These are phyloP conservation scores for Danaus chrysippus DNA, from an alignment of 2,888 invertebrate genomes.

Conservation along the genomic window DNA sequence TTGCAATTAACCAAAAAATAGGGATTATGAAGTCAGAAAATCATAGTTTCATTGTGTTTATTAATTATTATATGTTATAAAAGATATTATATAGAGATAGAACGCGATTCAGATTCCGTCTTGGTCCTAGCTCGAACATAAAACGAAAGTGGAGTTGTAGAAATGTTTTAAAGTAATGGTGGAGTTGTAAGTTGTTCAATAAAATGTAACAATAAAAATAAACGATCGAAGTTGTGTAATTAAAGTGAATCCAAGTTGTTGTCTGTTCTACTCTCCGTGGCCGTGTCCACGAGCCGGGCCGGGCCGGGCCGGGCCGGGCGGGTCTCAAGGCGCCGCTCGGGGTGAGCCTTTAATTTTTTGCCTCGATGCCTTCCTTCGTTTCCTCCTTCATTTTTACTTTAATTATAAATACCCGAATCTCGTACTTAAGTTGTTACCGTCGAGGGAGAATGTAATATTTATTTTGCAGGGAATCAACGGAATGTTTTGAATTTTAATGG, in stretches of 20 bases:
- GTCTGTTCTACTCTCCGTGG: background rate
- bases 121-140: too few species aligned
- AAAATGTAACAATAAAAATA: background rate
- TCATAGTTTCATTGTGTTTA: too few species aligned
- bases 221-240: background rate
- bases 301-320: conserved; percentile 2
- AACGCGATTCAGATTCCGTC: too few species aligned
- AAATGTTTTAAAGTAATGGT: too few species aligned
- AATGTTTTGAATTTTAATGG: conserved; percentile 11
- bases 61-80: too few species aligned
- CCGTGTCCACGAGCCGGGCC: background rate
- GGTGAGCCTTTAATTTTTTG: conserved; percentile 69
- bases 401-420: conserved; percentile 60
- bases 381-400: conserved; percentile 59
- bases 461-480: conserved; percentile 15
- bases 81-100: too few species aligned
- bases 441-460: conserved; percentile 26
- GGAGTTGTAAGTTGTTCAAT: background rate
- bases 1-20: too few species aligned
- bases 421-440: conserved; percentile 40
- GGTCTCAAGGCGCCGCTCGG: conserved; percentile 27
- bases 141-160: too few species aligned
- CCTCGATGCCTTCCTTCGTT: conserved; percentile 48
- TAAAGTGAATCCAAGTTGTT: background rate
- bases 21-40: too few species aligned